A percentile compares a stretch with the other conserved stretches of the same genome.
These are phyloP conservation scores for Beris morrisii DNA, from an alignment of 2,888 invertebrate species.

Conservation along the genomic window DNA sequence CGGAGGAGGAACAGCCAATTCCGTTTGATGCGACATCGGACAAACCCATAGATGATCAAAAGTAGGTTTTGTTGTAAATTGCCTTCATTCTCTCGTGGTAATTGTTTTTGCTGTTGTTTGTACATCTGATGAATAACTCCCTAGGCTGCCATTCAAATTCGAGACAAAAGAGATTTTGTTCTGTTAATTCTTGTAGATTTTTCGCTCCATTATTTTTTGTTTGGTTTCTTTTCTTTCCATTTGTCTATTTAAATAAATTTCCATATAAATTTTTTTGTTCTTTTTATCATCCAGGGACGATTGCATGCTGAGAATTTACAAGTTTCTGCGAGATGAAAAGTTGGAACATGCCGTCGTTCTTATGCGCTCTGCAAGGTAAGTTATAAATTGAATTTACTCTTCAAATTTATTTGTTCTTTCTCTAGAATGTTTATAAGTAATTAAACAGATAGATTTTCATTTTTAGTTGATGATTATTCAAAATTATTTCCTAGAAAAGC, in stretches of 20 bases:
- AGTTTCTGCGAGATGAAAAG: slow-evolving; percentile 69
- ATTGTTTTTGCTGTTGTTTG: neutral
- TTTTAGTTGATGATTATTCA: too few species aligned
- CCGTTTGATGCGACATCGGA: slow-evolving; percentile 89
- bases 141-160: too few species aligned
- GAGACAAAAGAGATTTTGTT: neutral
- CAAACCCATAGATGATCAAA: slow-evolving; percentile 83
- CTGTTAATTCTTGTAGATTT: neutral
- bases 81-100: neutral
- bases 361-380: slow-evolving; percentile 75
- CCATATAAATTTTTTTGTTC: slow-evolving; percentile 16
- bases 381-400: neutral
- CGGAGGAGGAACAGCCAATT: slow-evolving; percentile 61
- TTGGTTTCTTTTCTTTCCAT: neutral
- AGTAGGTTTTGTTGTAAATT: slow-evolving; percentile 60
- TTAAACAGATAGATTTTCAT: neutral
- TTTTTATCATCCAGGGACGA: slow-evolving; percentile 66
- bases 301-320: slow-evolving; percentile 86
- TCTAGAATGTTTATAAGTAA: neutral
- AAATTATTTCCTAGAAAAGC: too few species aligned
- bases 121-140: neutral
- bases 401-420: neutral
- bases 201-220: slow-evolving; percentile 6
- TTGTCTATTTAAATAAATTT: slow-evolving; percentile 5
- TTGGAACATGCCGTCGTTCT: slow-evolving; percentile 79